Evolutionary conservation across 2,113 vertebrate genomes (phyloP).

Genomic region (Corapipo altera): DNA sequence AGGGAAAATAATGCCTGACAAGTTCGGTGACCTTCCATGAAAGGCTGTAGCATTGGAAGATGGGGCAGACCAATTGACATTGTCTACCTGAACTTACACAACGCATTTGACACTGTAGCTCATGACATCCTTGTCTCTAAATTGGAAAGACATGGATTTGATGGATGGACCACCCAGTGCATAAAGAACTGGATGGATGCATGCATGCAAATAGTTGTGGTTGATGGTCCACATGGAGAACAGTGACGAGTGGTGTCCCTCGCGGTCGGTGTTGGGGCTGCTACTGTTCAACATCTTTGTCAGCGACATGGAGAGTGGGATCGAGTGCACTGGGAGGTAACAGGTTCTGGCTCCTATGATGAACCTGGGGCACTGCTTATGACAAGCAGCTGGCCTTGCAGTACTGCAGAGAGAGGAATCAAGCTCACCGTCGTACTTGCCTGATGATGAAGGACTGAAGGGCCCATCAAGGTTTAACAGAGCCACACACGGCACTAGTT

Average conservation of each 20-base stretch:
- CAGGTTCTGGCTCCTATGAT: fast-evolving
- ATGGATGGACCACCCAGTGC: background rate
- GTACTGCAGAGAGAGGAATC: fast-evolving
- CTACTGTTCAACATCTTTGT: background rate
- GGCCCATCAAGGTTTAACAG: fast-evolving
- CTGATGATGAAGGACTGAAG: fast-evolving
- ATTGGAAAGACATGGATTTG: background rate
- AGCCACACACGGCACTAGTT: fast-evolving
- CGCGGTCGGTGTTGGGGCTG: background rate
- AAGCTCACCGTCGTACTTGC: fast-evolving
- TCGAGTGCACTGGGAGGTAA: background rate
- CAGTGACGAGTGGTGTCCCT: background rate
- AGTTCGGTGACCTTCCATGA: background rate
- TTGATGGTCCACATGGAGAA: background rate
- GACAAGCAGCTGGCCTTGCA: fast-evolving
- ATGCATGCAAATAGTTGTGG: background rate
- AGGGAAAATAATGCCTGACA: background rate
- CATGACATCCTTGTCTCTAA: background rate
- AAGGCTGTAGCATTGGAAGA: background rate
- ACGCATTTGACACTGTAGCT: background rate
- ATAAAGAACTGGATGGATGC: background rate
- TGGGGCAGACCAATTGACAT: background rate
- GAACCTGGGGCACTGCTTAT: background rate
- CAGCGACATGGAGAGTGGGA: background rate
- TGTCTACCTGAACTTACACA: background rate